Base-by-base conservation (phyloP, 1,140 invertebrate genomes). In the Oedothorax gibbosus region DNA sequence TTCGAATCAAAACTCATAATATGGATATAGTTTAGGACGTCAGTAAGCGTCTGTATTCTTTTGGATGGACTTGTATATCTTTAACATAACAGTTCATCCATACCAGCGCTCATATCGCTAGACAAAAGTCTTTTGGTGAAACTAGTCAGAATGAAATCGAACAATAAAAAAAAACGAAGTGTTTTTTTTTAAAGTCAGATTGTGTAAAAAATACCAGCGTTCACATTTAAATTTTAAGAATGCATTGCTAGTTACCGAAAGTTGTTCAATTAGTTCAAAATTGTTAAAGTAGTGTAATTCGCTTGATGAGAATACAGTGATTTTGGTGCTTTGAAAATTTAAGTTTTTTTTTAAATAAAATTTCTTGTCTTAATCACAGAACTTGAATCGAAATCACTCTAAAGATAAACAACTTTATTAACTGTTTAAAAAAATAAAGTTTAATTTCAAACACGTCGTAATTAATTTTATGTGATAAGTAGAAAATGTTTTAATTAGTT, bases 81-180 rank as follows among this genome's bases (percentile, higher is more conserved):
- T 35, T 35, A 35, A 35, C 35, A 35, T 35, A 35, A 35, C 35
- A 35, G 35, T 35, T 35, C 35, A 35, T 35, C 35, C 35, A 35
- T 35, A 35, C 5, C 1, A 35, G 35, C 35, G 35, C 21, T 64
- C 57, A 65, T 7, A 9, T 64, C 35, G 49, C n/a, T 7, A 56
- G 57, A 62, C 10, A 57, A n/a, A 35, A 82, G 35, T 73, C 12
- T 64, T 20, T 73, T 64, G 81, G 71, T 49, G 18, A 66, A 75
- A 62, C 81, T 84, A 84, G 81, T 84, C 81, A 84, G 81, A 71
- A 20, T 57, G 66, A 10, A 71, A 50, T 20, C 12, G 3, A 78
- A 51, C 20, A 35, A 18, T 76, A 57, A 18, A 77, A 53, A 21
- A 11, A 18, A 18, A 71, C 49, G 2, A 35, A 35, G 35, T 35